Base-by-base conservation (phyloP, 2,888 invertebrate genomes). In the Xestoiulus laeticollis region DNA sequence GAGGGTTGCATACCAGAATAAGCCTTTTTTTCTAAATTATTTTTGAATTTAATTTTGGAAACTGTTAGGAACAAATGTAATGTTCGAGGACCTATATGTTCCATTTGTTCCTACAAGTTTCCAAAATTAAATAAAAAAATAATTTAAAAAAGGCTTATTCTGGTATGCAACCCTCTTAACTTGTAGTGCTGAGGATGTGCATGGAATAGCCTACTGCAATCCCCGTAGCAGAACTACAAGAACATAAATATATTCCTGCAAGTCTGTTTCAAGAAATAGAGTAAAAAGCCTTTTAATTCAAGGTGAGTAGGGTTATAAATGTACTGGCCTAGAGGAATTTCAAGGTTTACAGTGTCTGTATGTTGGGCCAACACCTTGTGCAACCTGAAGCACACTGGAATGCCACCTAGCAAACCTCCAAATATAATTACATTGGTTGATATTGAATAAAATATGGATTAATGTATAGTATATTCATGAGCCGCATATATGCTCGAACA, bases 281-380 rank as follows among this genome's bases (percentile, higher is more conserved):
- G 10, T 30, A 30, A 78, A 26, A 48, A 8, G 68, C n/a, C 68
- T 78, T 12, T 68, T 19, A 30, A 16, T 78, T 78, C 78, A 78
- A 78, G 78, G 78, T 78, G 78, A 78, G 78, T 78, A 30, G 30
- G 78, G 78, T 78, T 78, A 78, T 30, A 78, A 78, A 78, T 30
- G 78, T 78, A 48, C 3, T 14, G 30, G 30, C 30, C 26, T 3
- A 16, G 26, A 30, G 78, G 78, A 78, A 78, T 78, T 78, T 78
- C 78, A 78, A 78, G 78, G 78, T 14, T 78, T 78, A 10, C 30
- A 30, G 78, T 4, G 30, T 5, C 38, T 38, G 8, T 38, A 8
- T 38, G 14, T 30, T n/a, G n/a, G n/a, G 12, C 30, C 4, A 0
- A 30, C 22, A 78, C 10, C 10, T 78, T 78, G 26, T 78, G 48